A percentile compares a stretch with the other conserved stretches of the same genome.
These are phyloP conservation scores for Amazona ochrocephala DNA, from an alignment of 2,797 vertebrate species.

Conservation along the genomic window DNA sequence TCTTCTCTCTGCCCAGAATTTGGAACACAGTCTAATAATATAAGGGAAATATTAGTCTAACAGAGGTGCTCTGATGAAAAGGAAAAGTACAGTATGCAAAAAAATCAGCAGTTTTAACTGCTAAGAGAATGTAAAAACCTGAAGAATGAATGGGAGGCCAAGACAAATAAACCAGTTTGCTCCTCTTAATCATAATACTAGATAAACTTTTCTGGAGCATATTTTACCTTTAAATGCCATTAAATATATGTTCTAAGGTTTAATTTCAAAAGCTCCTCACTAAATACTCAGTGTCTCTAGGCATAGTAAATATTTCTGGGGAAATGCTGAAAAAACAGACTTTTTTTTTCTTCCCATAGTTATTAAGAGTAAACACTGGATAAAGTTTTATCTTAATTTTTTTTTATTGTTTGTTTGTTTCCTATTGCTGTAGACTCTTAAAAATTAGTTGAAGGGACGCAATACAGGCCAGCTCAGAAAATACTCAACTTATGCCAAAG, in stretches of 20 bases:
- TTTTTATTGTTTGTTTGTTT: background rate
- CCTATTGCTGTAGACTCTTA: background rate
- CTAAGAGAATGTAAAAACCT: background rate
- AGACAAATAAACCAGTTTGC: background rate
- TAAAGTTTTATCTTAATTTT: background rate
- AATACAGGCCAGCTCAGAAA: background rate
- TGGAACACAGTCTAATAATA: background rate
- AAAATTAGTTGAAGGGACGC: background rate
- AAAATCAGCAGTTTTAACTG: background rate
- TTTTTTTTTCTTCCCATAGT: background rate
- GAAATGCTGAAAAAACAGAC: background rate
- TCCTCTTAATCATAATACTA: background rate
- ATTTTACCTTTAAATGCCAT: background rate
- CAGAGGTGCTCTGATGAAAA: background rate
- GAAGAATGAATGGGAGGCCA: background rate
- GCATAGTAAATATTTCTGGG: background rate
- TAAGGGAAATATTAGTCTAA: background rate
- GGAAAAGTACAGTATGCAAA: background rate
- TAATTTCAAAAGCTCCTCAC: background rate
- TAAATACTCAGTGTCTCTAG: background rate
- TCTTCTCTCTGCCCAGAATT: background rate
- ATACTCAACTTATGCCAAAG: background rate
- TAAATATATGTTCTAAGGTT: background rate
- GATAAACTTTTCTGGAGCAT: background rate
- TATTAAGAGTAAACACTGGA: background rate